Evolutionary conservation across 2,888 invertebrate genomes (phyloP).

Genomic region (Eurytoma californica): DNA sequence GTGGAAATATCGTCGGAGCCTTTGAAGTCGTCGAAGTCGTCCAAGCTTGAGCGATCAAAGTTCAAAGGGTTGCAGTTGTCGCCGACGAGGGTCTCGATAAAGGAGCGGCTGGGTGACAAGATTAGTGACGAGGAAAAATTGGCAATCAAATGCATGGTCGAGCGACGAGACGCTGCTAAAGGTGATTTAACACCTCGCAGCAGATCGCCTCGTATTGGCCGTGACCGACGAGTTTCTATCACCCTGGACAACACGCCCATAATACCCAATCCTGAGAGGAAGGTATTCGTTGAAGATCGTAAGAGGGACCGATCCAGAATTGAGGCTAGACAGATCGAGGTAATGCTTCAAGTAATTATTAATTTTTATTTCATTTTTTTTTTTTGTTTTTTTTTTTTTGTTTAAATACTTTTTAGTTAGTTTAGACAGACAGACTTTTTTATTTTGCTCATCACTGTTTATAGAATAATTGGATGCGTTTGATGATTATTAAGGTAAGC

Average conservation of each 20-base stretch:
- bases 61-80: constrained; percentile 72
- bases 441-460: constrained; percentile 4
- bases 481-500: constrained; percentile 17
- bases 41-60: constrained; percentile 69
- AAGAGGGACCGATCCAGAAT: constrained; percentile 66
- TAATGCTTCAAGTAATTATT: neutral
- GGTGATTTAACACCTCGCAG: constrained; percentile 75
- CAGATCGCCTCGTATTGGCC: constrained; percentile 68
- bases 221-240: constrained; percentile 64
- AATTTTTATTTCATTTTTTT: too few relatives aligned
- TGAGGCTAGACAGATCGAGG: constrained; percentile 58
- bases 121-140: constrained; percentile 78
- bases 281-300: constrained; percentile 70
- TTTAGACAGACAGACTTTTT: too few relatives aligned
- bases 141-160: constrained; percentile 53
- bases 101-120: constrained; percentile 87
- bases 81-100: constrained; percentile 83
- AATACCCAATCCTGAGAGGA: constrained; percentile 68
- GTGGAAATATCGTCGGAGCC: constrained; percentile 70
- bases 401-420: too few relatives aligned
- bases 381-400: too few relatives aligned
- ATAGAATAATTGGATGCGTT: constrained; percentile 44
- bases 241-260: constrained; percentile 65
- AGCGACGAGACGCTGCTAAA: constrained; percentile 44
- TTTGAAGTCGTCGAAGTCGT: constrained; percentile 61